Base-by-base conservation (phyloP, 1,140 invertebrate species). In the Meteorus sp. region DNA sequence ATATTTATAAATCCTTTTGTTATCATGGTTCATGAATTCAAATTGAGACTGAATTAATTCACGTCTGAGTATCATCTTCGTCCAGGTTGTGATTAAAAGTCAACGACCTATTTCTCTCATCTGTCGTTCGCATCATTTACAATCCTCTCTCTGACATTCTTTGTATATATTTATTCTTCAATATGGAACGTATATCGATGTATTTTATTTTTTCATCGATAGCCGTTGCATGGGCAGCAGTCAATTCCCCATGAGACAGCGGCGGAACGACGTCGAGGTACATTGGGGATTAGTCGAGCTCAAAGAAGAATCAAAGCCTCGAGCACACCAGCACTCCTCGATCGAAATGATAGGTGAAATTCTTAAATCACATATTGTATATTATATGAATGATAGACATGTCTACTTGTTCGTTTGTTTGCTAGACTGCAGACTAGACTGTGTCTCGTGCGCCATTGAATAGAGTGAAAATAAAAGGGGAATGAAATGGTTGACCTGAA, bases 261-360 rank as follows among this genome's bases (percentile, higher is more conserved):
- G 62, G 61, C 15, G 72, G 53, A 75, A 45, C 77, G 60, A 63
- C 60, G 74, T 77, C 73, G 79, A 59, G 72, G 81, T 19, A 77
- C 74, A 39, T 72, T 73, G 6, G 75, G 72, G 3, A 60, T 80
- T 50, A 74, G 74, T 62, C 81, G 79, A 50, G 73, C 69, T 50
- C 77, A 77, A 56, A 74, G 82, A 64, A 74, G 79, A 39, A 69
- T 78, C 48, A 84, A 84, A 68, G 81, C 82, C 33, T 82, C 81
- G 50, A 83, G 81, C 55, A 84, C 83, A 9, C 82, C 83, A 33
- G 78, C 81, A 13, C 72, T 83, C 41, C 69, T 83, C 35, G 79
- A 82, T 59, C 71, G 69, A n/a, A 74, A 76, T 5, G 77, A 78
- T 33, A 69, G 72, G 71, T 82, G 67, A 61, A 73, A 68, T 22